These are phyloP conservation scores for Phylloscopus trochiloides DNA, from an alignment of 2,113 vertebrate genomes.

Conservation along the genomic window DNA sequence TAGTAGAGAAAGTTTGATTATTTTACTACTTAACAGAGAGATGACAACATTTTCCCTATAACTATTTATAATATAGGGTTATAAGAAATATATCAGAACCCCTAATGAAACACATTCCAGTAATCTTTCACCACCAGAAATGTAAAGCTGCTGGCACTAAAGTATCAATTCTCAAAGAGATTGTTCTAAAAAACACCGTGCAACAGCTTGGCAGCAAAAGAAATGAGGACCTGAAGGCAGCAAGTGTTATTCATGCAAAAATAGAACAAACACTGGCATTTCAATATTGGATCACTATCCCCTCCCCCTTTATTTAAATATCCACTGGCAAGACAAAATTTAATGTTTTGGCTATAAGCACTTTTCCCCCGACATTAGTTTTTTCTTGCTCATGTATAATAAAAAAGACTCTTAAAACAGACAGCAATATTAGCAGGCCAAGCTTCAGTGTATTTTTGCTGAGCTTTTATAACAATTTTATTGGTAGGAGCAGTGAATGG, in stretches of 20 bases:
- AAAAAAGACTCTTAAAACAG: constrained; percentile 31
- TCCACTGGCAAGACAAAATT: constrained; percentile 45
- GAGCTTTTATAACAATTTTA: constrained; percentile 6
- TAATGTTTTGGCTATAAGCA: constrained; percentile 59
- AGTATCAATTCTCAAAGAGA: constrained; percentile 61
- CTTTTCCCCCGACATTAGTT: constrained; percentile 43
- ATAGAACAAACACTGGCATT: constrained; percentile 65
- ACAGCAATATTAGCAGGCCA: not conserved
- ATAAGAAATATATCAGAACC: constrained; percentile 10
- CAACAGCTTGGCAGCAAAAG: constrained; percentile 70
- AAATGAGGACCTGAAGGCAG: constrained; percentile 66
- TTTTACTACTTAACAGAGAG: not conserved
- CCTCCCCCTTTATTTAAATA: constrained; percentile 50
- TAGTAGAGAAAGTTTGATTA: not conserved
- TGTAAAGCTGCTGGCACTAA: constrained; percentile 62
- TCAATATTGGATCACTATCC: constrained; percentile 56
- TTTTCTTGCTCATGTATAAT: constrained; percentile 51
- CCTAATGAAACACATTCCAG: constrained; percentile 46
- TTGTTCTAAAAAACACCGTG: constrained; percentile 61
- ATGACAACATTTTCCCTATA: constrained; percentile 22
- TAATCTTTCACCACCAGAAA: constrained; percentile 68
- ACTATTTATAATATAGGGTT: not conserved
- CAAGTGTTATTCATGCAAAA: constrained; percentile 71
- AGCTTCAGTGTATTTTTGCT: constrained; percentile 4
- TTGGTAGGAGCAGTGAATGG: not conserved